A percentile compares a stretch with the other conserved stretches of the same genome.
Evolutionary conservation across 2,888 invertebrate species (phyloP).

Genomic region (Pandemis heparana): DNA sequence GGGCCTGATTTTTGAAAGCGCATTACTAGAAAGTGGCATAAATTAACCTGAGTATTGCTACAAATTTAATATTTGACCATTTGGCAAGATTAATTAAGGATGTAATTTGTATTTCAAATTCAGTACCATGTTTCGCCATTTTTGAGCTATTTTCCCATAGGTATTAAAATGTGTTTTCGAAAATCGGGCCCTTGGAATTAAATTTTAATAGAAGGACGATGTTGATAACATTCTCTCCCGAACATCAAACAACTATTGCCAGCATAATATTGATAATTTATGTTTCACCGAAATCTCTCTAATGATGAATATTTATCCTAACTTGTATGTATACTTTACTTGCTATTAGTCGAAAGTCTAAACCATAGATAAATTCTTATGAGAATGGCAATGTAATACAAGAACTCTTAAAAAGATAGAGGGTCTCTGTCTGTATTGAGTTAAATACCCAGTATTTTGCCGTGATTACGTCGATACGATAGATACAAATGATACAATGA

Average conservation of each 20-base stretch:
- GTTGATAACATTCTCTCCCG: not conserved
- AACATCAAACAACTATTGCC: not conserved
- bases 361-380: not conserved
- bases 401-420: not conserved
- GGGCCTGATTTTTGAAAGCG: too few species aligned
- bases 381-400: not conserved
- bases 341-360: too few species aligned
- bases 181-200: not conserved
- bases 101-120: not conserved
- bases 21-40: too few species aligned
- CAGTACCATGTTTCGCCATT: too few species aligned
- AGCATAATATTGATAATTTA: not conserved
- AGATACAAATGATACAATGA: constrained; percentile 23
- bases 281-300: not conserved
- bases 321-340: not conserved
- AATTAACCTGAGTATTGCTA: too few species aligned
- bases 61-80: too few species aligned
- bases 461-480: constrained; percentile 33
- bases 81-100: too few species aligned
- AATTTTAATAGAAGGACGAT: not conserved
- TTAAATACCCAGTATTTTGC: constrained; percentile 11
- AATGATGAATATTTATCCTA: not conserved
- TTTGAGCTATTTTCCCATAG: too few species aligned
- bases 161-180: too few species aligned
- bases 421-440: not conserved